Base-by-base conservation (phyloP, 1,140 invertebrate genomes). In the Atta colombica region DNA sequence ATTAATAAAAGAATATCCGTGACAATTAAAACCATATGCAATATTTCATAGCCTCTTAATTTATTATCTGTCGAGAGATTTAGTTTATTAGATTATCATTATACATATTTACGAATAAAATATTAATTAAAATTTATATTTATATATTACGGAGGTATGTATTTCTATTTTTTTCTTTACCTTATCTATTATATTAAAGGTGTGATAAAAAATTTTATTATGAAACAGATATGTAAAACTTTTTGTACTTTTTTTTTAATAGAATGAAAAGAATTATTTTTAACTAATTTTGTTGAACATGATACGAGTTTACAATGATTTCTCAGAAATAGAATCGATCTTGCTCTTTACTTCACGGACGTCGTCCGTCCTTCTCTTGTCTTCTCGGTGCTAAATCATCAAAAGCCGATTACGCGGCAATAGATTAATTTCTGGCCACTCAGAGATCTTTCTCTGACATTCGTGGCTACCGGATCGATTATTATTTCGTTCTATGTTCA, bases 321-420 rank as follows among this genome's bases (percentile, higher is more conserved):
- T 61, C 1, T 12, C 18, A 84, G 45, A 61, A 61, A 61, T 25
- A 63, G 14, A 60, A 84, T 74, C 39, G 69, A 74, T 84, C 35
- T 75, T 61, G 53, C 80, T 87, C 85, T 88, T 75, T 45, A 55
- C 55, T 89, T 88, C 87, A 69, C 35, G 72, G 87, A 91, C 87
- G 82, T 90, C 87, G 87, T 89, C 90, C 89, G 77, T 92, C 90
- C 89, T 89, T 81, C 89, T 88, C 87, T 87, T 87, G 85, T 86
- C 71, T 89, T 86, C 85, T 91, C 82, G 87, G 87, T 82, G 75
- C 86, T 94, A 94, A 93, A 94, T 92, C 93, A 94, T 74, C 69
- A 72, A 92, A 95, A 95, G 94, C 94, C 93, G 94, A 95, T 95
- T 95, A 95, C 90, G 71, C 71, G 88, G 90, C 90, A 93, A 93